Percentiles rank a stretch among this genome's conserved stretches.
phyloP scores from a whole-genome alignment of 2,113 vertebrate species.

The Triplophysa tibetana region DNA sequence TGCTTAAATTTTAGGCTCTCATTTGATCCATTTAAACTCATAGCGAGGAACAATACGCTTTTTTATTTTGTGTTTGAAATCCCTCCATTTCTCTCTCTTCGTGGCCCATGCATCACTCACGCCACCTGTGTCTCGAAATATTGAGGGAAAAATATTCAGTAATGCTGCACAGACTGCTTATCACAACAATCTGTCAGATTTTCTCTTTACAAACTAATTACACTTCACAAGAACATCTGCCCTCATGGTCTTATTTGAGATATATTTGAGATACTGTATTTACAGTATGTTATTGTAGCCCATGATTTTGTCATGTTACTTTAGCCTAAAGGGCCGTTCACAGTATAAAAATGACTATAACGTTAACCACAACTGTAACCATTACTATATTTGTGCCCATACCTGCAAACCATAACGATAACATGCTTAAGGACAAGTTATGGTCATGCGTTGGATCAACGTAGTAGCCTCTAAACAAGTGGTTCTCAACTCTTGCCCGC shows the following conservation, averaged over 20 bases:
- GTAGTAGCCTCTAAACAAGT: no score
- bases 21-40: slow-evolving; percentile 10
- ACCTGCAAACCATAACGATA: no score
- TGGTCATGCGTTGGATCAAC: no score
- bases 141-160: not conserved
- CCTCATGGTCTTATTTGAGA: not conserved
- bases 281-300: no score
- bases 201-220: not conserved
- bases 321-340: no score
- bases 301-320: no score
- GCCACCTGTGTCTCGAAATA: slow-evolving; percentile 22
- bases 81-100: not conserved
- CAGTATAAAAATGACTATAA: no score
- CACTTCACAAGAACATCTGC: not conserved
- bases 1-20: slow-evolving; percentile 39
- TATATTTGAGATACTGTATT: no score
- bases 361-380: no score
- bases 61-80: slow-evolving; percentile 22
- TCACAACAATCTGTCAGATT: not conserved
- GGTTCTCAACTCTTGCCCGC: no score
- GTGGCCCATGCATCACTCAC: not conserved
- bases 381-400: no score
- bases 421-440: no score
- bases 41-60: slow-evolving; percentile 1
- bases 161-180: not conserved